A percentile compares a stretch with the other conserved stretches of the same genome.
Evolutionary conservation across 2,888 invertebrate genomes (phyloP).

Genomic region (Heliothis peltigera): DNA sequence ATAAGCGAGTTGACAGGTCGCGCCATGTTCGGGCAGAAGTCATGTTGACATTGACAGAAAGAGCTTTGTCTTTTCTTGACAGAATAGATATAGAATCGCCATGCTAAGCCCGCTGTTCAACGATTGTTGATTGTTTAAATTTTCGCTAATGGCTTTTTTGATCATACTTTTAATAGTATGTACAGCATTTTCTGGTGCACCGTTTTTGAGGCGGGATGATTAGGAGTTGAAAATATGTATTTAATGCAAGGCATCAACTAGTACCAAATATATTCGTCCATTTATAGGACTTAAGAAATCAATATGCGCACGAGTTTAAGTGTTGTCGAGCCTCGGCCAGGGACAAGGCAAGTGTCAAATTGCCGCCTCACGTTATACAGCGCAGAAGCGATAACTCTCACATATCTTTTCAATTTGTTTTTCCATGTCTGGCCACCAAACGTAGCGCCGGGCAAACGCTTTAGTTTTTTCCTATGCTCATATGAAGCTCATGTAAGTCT

Average conservation of each 20-base stretch:
- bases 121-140: conserved; percentile 21
- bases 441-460: conserved; percentile 35
- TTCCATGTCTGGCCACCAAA: conserved; percentile 54
- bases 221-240: background rate
- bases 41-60: too few species aligned
- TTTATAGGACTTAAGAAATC: conserved; percentile 49
- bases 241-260: conserved; percentile 29
- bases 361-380: conserved; percentile 49
- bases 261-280: conserved; percentile 39
- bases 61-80: too few species aligned
- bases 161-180: conserved; percentile 19
- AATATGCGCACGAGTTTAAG: conserved; percentile 33
- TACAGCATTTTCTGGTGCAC: background rate
- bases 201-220: background rate
- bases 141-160: conserved; percentile 40
- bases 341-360: conserved; percentile 12
- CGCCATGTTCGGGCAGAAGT: too few species aligned
- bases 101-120: too few species aligned
- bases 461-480: conserved; percentile 48
- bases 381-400: conserved; percentile 21
- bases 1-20: too few species aligned
- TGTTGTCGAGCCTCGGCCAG: conserved; percentile 31
- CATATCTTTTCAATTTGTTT: conserved; percentile 53
- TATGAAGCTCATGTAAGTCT: conserved; percentile 36
- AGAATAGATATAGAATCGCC: too few species aligned